phyloP scores from a whole-genome alignment of 1,140 invertebrate species.

The Sminthurinus signatus region DNA sequence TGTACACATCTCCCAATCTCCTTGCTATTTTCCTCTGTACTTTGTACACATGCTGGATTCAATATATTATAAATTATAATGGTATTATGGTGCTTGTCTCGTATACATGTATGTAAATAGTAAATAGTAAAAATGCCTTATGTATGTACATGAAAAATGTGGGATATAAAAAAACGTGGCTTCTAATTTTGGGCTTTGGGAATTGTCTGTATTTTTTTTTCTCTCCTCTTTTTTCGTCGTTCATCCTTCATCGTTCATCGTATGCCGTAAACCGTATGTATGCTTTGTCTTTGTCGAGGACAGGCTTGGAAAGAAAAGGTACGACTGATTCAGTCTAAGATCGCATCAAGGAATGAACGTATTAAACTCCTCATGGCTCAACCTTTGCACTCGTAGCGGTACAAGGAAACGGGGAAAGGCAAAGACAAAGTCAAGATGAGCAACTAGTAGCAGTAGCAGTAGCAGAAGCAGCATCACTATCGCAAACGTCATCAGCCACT shows the following conservation, averaged over 20 bases:
- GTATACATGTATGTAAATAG: background rate
- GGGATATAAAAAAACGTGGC: conserved; percentile 6
- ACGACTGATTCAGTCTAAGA: conserved; percentile 77
- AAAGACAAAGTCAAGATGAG: background rate
- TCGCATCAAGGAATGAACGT: conserved; percentile 74
- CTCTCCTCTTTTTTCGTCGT: background rate
- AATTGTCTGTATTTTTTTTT: conserved; percentile 4
- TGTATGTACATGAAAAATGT: background rate
- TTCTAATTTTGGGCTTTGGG: conserved; percentile 17
- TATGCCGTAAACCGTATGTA: too few relatives aligned
- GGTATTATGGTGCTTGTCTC: too few relatives aligned
- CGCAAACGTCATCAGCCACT: background rate
- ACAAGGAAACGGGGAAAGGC: background rate
- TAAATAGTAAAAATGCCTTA: background rate
- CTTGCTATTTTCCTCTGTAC: too few relatives aligned
- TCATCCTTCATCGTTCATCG: conserved; percentile 11
- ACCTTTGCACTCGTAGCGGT: conserved; percentile 48
- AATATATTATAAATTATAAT: too few relatives aligned
- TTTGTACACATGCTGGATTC: too few relatives aligned
- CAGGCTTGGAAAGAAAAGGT: conserved; percentile 76
- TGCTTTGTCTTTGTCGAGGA: conserved; percentile 21
- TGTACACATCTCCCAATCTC: too few relatives aligned
- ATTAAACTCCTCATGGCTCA: conserved; percentile 73
- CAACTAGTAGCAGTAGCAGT: background rate
- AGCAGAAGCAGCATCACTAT: background rate